Base-by-base conservation (phyloP, 2,797 vertebrate genomes). In the Prunella strophiata region DNA sequence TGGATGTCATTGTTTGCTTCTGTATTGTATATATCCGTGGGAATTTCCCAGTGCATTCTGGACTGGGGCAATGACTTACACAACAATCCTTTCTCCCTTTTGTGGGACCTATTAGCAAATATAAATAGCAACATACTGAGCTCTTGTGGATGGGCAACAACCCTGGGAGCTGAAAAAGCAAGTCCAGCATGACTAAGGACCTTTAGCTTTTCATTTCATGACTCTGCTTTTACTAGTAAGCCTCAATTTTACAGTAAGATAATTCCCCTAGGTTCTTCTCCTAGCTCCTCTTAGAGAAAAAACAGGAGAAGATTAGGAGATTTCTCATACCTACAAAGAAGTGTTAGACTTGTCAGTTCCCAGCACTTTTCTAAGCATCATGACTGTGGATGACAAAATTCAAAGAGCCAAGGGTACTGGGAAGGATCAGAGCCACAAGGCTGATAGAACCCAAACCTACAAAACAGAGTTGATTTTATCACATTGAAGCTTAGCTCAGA, bases 1-100 rank as follows among this genome's bases (percentile, higher is more conserved):
- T 93, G 55, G 34, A 74, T 86, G 55, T 73, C 67, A 89, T 91
- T 95, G 52, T 94, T 96, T 88, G 65, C 59, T 91, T 88, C 91
- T 88, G 48, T 73, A 84, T 93, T 96, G 67, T 85, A 43, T 71
- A 32, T 74, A 74, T 95, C 50, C 1, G 0, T 91, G 77, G 67
- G 93, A 89, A 95, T 96, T 89, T 96, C 91, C 63, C 6, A 7
- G 10, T 47, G 52, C 84, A 62, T 80, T 91, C 73, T 82, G 45
- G 38, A 38, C 73, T 81, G 20, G 43, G 34, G 74, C 76, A 79
- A 66, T 63, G 55, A 81, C 79, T 93, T 89, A 76, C 13, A 55
- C 74, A 92, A 70, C 48, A 92, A 85, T 94, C 61, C 42, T 71
- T 90, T 85, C 51, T 83, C 54, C 90, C 62, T 93, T 93, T 94